Conservation (phyloP, 1,140 invertebrate species). For the Rhyacophila brunnea region DNA sequence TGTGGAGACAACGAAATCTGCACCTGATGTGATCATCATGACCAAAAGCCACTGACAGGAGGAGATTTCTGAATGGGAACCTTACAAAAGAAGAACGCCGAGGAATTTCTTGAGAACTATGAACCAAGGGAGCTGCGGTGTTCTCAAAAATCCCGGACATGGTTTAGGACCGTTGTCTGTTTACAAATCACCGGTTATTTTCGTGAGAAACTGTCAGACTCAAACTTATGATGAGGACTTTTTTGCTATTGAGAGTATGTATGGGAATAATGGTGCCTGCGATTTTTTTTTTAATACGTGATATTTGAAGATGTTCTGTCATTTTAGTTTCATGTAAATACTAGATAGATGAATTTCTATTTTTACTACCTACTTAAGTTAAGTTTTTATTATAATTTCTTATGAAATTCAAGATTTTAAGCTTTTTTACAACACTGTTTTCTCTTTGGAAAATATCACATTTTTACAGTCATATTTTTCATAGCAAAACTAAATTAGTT, state of each 20-base stretch:
- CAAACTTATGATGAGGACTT: constrained; percentile 38
- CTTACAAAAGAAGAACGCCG: constrained; percentile 55
- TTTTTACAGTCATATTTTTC: too few relatives aligned
- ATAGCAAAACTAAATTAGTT: too few relatives aligned
- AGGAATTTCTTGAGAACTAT: constrained; percentile 44
- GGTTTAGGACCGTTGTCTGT: constrained; percentile 19
- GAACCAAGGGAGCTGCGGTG: constrained; percentile 17
- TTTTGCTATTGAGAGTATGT: constrained; percentile 22
- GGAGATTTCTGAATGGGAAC: constrained; percentile 56
- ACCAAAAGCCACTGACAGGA: constrained; percentile 63
- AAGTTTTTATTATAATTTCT: too few relatives aligned
- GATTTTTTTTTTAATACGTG: constrained; percentile 7
- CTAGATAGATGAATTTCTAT: too few relatives aligned
- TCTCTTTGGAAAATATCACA: too few relatives aligned
- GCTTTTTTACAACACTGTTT: too few relatives aligned
- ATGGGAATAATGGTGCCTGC: neutral
- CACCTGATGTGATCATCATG: constrained; percentile 83
- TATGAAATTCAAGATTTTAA: too few relatives aligned
- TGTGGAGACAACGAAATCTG: constrained; percentile 78
- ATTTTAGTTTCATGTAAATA: too few relatives aligned
- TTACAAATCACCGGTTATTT: constrained; percentile 28
- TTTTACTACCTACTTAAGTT: too few relatives aligned
- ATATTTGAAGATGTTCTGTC: constrained; percentile 10
- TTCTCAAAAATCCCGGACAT: constrained; percentile 25
- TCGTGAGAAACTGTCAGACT: constrained; percentile 34